Base-by-base conservation (phyloP, 2,113 vertebrate species). In the Chaetodon trifascialis region DNA sequence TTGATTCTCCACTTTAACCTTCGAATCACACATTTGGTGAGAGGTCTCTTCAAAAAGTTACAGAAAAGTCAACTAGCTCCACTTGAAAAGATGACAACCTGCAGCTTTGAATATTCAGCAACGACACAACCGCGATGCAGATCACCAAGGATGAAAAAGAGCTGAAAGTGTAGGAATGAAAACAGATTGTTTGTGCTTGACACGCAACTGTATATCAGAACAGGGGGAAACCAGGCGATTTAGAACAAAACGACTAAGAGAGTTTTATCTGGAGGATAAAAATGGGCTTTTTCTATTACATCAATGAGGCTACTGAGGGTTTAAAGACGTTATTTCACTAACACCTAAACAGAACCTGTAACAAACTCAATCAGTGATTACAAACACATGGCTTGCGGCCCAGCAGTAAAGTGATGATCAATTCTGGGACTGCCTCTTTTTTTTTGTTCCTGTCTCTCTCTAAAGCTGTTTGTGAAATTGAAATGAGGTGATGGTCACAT, bases 361-460 rank as follows among this genome's bases (percentile, higher is more conserved):
- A 87, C 86, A 88, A 89, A 86, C 79, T 78, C 64, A 73, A 75
- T 86, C 79, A 83, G 54, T 85, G 60, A 88, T 82, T 86, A 73
- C 69, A 76, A 93, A 84, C 67, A 65, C 76, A 81, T 60, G 81
- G 67, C 72, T 82, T 44, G 51, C 40, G 64, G 71, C 67, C 44
- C 44, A n/a, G 65, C 67, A 69, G 83, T 68, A 40, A 89, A 84
- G 72, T 80, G 60, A 84, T 89, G 76, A 89, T 89, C 83, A 91
- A 82, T 92, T 89, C 77, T 79, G 56, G 34, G 47, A 54, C 47
- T 52, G 49, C 1, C 7, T 16, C 25, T 58, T 14, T 66, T 49
- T 23, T 65, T 47, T 79, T 62, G 42, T 38, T 21, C n/a, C n/a
- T n/a, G n/a, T 30, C 3, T 30, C 1, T 30, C 2, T 30, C 58